Base-by-base conservation (phyloP, 2,113 vertebrate genomes). In the Pterophyllum scalare region DNA sequence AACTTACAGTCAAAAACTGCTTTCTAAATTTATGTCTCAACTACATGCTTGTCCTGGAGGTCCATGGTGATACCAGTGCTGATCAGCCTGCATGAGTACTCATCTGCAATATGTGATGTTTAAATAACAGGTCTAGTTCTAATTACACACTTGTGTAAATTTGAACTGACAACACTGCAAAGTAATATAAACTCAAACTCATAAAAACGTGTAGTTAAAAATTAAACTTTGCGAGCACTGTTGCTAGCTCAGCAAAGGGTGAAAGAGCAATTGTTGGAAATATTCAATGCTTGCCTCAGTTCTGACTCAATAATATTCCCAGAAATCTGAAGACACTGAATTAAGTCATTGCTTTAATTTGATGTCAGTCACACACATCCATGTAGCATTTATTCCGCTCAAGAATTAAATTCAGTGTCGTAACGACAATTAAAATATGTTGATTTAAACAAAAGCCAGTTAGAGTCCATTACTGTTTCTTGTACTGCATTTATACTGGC, bases 111-210 rank as follows among this genome's bases (percentile, higher is more conserved):
- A 75, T 46, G 12, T 58, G 78, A 86, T 85, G 87, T 88, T 88
- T 56, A 85, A 88, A 89, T 86, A 86, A 90, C 65, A 59, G 72
- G 84, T 76, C 79, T 70, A 74, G 76, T 84, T 88, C 80, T 83
- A 70, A 79, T 83, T 49, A 89, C 74, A 75, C 54, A 67, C 77
- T 78, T 14, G 12, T 79, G 35, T 70, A 70, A 81, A 92, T 90
- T 91, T 85, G 84, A 57, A 38, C 82, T 72, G 77, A 85, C 72
- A 52, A 64, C 15, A 43, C 33, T 59, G 56, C 75, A 49, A 78
- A 76, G 59, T 65, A 77, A 38, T 35, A 75, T 72, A 7, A 64
- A 75, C 77, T 87, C 61, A 74, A 64, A 74, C 19, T 74, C 75
- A 56, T 75, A 11, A n/a, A 52, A 6, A 31, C 24, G 31, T 52